Evolutionary conservation across 2,797 vertebrate species (phyloP), one percentile per base, ranked within the genome.

Genomic region (Tenualosa ilisha): DNA sequence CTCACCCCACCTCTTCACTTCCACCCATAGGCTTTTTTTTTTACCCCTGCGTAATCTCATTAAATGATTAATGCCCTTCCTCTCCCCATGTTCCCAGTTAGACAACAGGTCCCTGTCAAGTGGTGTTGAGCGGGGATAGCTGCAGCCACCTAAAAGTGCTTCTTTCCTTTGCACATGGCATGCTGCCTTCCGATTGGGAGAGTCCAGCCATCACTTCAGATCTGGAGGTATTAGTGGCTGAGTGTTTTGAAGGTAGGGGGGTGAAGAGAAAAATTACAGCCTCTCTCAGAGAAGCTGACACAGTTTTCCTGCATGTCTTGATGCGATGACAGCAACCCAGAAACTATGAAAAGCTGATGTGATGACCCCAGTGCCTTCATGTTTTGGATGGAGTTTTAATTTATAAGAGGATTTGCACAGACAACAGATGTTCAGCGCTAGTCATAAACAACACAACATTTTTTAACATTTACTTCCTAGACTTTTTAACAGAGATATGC

Each of bases 11-110:
- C 37, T 17, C 37, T 75, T 50, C 13, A 75, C 17, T 26, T 37
- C 63, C 49, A 22, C 63, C 63, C 49, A 31, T n/a, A 82, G 3
- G n/a, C 75, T 46, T 82, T 81, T 81, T 54, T 85, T 49, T 54
- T 53, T 12, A n/a, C 49, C 54, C 81, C 31, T 20, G 56, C 59
- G 53, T 88, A 86, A 89, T 89, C 89, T 86, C 72, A 87, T 89
- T 89, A 88, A 90, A 91, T 89, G 84, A 89, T 91, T 91, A 83
- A 91, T 90, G 88, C 31, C 75, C 54, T 84, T 72, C 72, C 72
- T 22, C 72, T 85, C 54, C 49, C 83, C 43, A 53, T 72, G 86
- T 83, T 40, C 53, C 65, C 84, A 54, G 61, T 84, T 43, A 81
- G 82, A 82, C 59, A 63, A 85, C 81, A 85, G 26, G 51, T 84